Conservation (phyloP, 2,113 vertebrate genomes). For the Charina bottae region DNA sequence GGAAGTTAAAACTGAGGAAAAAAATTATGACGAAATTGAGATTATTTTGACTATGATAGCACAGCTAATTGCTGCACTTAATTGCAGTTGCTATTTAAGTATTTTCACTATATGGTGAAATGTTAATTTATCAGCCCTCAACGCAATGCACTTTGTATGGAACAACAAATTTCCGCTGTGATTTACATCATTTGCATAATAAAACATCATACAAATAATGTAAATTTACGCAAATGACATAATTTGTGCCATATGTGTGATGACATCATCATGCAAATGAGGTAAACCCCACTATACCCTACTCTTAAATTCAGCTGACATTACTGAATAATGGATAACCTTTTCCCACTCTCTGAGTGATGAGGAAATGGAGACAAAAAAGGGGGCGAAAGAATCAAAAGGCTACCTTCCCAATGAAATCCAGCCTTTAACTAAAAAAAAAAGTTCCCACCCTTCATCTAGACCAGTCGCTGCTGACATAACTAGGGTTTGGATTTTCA, state of each 20-base stretch:
- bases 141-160: background rate
- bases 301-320: background rate
- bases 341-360: background rate
- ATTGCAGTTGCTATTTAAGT: conserved; percentile 2
- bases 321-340: background rate
- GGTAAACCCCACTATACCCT: background rate
- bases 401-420: background rate
- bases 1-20: background rate
- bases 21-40: background rate
- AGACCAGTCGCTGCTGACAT: background rate
- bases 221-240: no score
- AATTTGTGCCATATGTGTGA: background rate
- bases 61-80: conserved; percentile 30
- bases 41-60: conserved; percentile 9
- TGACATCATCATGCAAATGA: background rate
- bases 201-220: background rate
- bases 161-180: background rate
- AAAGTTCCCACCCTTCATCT: background rate
- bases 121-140: background rate
- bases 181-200: background rate
- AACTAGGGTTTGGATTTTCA: background rate
- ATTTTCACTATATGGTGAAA: background rate
- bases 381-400: background rate
- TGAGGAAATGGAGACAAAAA: background rate
- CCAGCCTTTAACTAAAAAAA: background rate